These are phyloP conservation scores for Fistularia commersonii DNA, from an alignment of 2,797 vertebrate species.

Conservation along the genomic window DNA sequence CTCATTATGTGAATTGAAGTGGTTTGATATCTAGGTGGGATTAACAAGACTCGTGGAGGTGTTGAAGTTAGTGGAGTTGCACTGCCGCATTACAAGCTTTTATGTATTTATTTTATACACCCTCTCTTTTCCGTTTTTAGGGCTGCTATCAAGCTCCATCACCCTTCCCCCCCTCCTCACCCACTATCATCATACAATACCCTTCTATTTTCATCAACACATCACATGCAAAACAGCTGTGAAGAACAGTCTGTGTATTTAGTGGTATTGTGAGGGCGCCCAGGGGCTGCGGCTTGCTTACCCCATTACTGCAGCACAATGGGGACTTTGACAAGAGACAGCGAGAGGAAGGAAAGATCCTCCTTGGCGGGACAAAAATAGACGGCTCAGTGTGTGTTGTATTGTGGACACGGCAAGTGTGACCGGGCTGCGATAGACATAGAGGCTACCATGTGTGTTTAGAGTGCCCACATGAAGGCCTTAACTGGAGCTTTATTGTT, in stretches of 20 bases:
- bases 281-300: slow-evolving; percentile 60
- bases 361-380: slow-evolving; percentile 62
- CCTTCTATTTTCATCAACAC: slow-evolving; percentile 71
- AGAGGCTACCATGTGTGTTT: slow-evolving; percentile 38
- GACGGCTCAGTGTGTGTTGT: slow-evolving; percentile 48
- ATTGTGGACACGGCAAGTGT: slow-evolving; percentile 49
- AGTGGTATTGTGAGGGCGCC: slow-evolving; percentile 69
- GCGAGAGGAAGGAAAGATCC: slow-evolving; percentile 64
- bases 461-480: slow-evolving; percentile 33
- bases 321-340: slow-evolving; percentile 72
- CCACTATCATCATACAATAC: slow-evolving; percentile 43
- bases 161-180: slow-evolving; percentile 11
- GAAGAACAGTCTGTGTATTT: slow-evolving; percentile 76
- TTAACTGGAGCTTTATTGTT: slow-evolving; percentile 38
- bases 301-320: slow-evolving; percentile 71
- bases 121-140: neutral
- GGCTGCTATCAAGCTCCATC: neutral
- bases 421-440: slow-evolving; percentile 44
- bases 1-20: no score
- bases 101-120: no score
- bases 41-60: no score
- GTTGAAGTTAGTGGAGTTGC: no score
- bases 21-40: no score
- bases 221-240: slow-evolving; percentile 85
- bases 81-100: no score